These are phyloP conservation scores for Lucilia sericata DNA, from an alignment of 1,140 invertebrate genomes.

Conservation along the genomic window DNA sequence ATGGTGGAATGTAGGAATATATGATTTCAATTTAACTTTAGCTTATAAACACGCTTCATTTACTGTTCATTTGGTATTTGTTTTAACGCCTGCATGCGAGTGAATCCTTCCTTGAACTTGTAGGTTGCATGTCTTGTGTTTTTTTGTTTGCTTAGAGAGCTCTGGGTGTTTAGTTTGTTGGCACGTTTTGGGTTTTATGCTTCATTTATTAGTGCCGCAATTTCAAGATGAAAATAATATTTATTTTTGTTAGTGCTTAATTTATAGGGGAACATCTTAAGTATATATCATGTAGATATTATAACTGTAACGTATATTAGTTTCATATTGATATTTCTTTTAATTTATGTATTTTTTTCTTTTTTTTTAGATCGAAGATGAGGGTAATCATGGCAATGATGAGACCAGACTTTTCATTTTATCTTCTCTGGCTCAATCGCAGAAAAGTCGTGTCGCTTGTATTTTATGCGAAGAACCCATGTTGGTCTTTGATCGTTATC, in stretches of 20 bases:
- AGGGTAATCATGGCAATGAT: slow-evolving; percentile 96
- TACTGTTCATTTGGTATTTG: neutral
- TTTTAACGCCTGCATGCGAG: neutral
- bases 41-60: neutral
- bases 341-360: slow-evolving; percentile 23
- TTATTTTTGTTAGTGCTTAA: too few relatives aligned
- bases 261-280: too few relatives aligned
- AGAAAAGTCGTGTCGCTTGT: slow-evolving; percentile 85
- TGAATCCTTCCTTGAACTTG: slow-evolving; percentile 1
- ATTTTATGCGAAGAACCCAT: slow-evolving; percentile 90
- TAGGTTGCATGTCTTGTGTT: neutral
- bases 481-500: slow-evolving; percentile 96
- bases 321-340: neutral
- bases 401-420: slow-evolving; percentile 94
- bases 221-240: slow-evolving; percentile 10
- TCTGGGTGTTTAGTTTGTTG: neutral
- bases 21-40: slow-evolving; percentile 7
- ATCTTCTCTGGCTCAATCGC: slow-evolving; percentile 87
- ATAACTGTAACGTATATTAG: too few relatives aligned
- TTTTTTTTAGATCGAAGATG: slow-evolving; percentile 89
- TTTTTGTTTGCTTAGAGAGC: neutral
- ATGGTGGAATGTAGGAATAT: neutral
- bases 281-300: too few relatives aligned
- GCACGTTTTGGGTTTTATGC: slow-evolving; percentile 43
- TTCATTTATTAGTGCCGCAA: slow-evolving; percentile 40